Percentiles rank a stretch among this genome's conserved stretches.
Conservation (phyloP, 2,888 invertebrate species). For the Mythimna loreyi region DNA sequence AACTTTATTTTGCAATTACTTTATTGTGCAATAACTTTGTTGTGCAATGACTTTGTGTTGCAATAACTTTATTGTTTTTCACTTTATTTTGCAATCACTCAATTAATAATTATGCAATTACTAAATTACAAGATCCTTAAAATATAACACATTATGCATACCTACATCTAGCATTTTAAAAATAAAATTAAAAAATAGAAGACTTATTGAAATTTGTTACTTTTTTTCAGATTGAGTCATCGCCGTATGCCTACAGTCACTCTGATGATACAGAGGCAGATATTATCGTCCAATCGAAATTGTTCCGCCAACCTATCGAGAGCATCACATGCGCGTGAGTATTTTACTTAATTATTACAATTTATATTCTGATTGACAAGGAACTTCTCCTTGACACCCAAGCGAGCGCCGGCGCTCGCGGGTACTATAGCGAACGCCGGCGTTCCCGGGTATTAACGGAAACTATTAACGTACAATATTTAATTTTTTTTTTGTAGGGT, state of each 20-base stretch:
- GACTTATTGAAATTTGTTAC: neutral
- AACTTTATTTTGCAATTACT: too few species aligned
- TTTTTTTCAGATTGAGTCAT: conserved; percentile 25
- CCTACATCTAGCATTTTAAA: neutral
- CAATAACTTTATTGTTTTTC: neutral
- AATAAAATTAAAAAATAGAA: neutral
- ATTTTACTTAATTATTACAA: neutral
- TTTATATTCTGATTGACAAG: neutral
- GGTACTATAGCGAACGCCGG: too few species aligned
- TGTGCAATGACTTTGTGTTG: neutral
- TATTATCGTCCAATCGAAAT: conserved; percentile 26
- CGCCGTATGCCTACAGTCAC: neutral
- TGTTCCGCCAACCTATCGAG: conserved; percentile 25
- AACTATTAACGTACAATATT: too few species aligned
- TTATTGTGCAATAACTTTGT: neutral
- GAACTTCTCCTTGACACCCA: too few species aligned
- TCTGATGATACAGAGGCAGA: neutral
- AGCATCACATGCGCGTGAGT: conserved; percentile 49
- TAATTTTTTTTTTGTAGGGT: too few species aligned
- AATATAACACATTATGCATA: neutral
- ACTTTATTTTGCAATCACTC: too few species aligned
- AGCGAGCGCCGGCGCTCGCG: too few species aligned
- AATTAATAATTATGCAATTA: too few species aligned
- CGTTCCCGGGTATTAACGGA: too few species aligned
- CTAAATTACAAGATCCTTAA: neutral